Base-by-base conservation (phyloP, 2,888 invertebrate species). In the Andrena chrysosceles region DNA sequence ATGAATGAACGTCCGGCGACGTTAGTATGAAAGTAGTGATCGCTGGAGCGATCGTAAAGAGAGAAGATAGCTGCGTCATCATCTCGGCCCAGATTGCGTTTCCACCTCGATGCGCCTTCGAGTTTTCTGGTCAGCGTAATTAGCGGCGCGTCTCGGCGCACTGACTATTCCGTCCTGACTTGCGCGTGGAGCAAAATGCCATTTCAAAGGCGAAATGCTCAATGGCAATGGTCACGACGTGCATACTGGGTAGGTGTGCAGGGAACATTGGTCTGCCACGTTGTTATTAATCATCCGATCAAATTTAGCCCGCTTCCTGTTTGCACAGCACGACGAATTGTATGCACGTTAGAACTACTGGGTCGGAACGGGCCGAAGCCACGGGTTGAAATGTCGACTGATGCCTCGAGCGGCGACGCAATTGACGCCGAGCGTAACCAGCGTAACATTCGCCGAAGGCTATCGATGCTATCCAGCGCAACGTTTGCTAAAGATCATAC, bases 11-110 rank as follows among this genome's bases (percentile, higher is more conserved):
- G 80, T 76, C 72, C 72, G 49, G 48, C 54, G 66, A 73, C 31
- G 70, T 77, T 31, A 71, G 54, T 64, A 54, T 49, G 59, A 83
- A 77, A 72, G 59, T 48, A 60, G 48, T 26, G 73, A 52, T 83
- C 68, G 74, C 56, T 63, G 49, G 48, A 67, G 56, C 56, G 62
- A 64, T 79, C 77, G 79, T 62, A 71, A 81, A 84, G 82, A 73
- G 56, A 68, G 70, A 52, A 74, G 54, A 67, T 62, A 33, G 69
- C 73, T 71, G 79, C 54, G 83, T 79, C 79, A 81, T 86, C 85
- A 74, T 85, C 73, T 69, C 66, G 76, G 69, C 70, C 75, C 66
- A 85, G 87, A 86, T 86, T 85, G 77, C 86, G 56, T 80, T 76
- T 85, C 80, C 70, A 60, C 75, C 49, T 56, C 52, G 80, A 71